Conservation (phyloP, 2,888 invertebrate genomes). For the Drosophila borealis region DNA sequence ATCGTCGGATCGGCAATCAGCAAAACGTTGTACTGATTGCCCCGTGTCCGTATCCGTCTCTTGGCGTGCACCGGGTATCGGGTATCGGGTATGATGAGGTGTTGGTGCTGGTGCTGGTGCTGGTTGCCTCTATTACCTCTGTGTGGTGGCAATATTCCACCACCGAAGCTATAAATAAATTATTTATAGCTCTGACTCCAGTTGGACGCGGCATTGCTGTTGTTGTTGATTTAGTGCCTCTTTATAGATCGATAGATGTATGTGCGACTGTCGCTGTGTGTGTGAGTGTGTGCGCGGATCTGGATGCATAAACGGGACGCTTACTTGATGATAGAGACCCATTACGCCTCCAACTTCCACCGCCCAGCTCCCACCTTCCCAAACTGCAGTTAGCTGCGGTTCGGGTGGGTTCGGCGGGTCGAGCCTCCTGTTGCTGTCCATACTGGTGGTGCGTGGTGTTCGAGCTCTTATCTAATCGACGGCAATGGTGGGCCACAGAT, state of each 20-base stretch:
- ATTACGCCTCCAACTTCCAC: slow-evolving; percentile 3
- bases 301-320: slow-evolving; percentile 37
- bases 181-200: slow-evolving; percentile 79
- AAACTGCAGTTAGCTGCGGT: slow-evolving; percentile 2
- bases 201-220: slow-evolving; percentile 47
- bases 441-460: slow-evolving; percentile 11
- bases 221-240: slow-evolving; percentile 82
- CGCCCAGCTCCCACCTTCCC: slow-evolving; percentile 3
- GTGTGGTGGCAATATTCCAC: slow-evolving; percentile 80
- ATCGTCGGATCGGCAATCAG: slow-evolving; percentile 39
- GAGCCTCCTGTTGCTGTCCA: slow-evolving; percentile 58
- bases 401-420: slow-evolving; percentile 32
- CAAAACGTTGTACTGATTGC: slow-evolving; percentile 48
- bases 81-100: background rate
- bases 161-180: slow-evolving; percentile 80
- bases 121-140: slow-evolving; percentile 65
- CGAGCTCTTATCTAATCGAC: slow-evolving; percentile 69
- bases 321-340: slow-evolving; percentile 7
- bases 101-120: slow-evolving; percentile 19
- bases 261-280: slow-evolving; percentile 20
- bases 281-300: slow-evolving; percentile 31
- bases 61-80: background rate
- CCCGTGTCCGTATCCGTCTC: slow-evolving; percentile 29
- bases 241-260: slow-evolving; percentile 71
- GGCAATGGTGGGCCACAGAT: slow-evolving; percentile 71